Base-by-base conservation (phyloP, 2,113 vertebrate genomes). In the Rhagologus leucostigma region DNA sequence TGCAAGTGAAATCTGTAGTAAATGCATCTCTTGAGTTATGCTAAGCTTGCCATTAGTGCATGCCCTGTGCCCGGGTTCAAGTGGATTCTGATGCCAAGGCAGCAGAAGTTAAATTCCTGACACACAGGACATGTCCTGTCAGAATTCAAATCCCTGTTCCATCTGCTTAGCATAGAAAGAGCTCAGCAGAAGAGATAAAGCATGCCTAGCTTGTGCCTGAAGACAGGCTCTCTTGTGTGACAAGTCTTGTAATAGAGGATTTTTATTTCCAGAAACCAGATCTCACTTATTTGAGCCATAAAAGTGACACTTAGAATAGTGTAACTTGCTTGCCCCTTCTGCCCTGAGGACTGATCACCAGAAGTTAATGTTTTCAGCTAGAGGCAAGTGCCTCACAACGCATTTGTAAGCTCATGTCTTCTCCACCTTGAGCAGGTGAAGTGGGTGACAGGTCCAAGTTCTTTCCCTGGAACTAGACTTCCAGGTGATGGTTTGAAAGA, bases 301-400 rank as follows among this genome's bases (percentile, higher is more conserved):
- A 70, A 37, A 1, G 1, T 52, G 23, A n/a, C 1, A 0, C 49
- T 76, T 69, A 52, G 22, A 62, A 11, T 37, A 52, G 46, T 0
- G 3, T 53, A 30, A 63, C 47, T 84, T 47, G 23, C 6, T 67
- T 84, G 32, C 49, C 6, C 67, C 16, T 44, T 85, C 19, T 83
- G 30, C 16, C 55, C 13, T 39, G 18, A 55, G 55, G 80, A 33
- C 39, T 62, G 22, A 16, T 44, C 11, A 23, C 46, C 87, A 27
- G 32, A 82, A 83, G 9, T 26, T 60, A 46, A 20, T 49, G 9
- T 53, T 70, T 87, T 77, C 44, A 63, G 46, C 39, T 35, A 41
- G 52, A 73, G 33, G 12, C 27, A 78, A 64, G 15, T 56, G 69
- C 12, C 33, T 69, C 11, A 37, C 19, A 63, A 11, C 3, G 9